These are phyloP conservation scores for Apostichopus leukothele DNA, from an alignment of 53 echinoderm and acorn worm species.

Conservation along the genomic window DNA sequence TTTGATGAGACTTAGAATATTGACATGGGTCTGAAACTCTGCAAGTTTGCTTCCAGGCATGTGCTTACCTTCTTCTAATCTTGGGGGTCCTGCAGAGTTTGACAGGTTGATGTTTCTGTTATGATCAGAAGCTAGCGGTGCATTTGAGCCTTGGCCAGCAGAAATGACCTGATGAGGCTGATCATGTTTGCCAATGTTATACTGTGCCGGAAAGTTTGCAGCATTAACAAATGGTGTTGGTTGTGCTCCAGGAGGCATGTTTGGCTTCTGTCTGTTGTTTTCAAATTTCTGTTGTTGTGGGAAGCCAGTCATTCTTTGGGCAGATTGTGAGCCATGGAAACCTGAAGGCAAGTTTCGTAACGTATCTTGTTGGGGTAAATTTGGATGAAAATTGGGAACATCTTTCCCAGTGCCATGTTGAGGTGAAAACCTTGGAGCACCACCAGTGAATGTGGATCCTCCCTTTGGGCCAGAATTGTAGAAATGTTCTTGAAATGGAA, in stretches of 20 bases:
- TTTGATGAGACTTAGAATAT: too few species aligned
- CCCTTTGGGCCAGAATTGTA: too few species aligned
- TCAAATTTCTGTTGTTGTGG: neutral
- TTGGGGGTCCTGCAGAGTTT: neutral
- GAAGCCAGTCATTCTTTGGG: neutral
- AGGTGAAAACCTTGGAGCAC: too few species aligned
- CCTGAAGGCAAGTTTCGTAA: too few species aligned
- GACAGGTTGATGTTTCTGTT: neutral
- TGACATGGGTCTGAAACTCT: too few species aligned
- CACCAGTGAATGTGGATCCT: too few species aligned
- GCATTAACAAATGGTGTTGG: slow-evolving; percentile 11
- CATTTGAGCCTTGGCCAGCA: neutral
- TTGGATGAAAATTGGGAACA: too few species aligned
- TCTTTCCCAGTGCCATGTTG: too few species aligned
- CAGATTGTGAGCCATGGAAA: neutral
- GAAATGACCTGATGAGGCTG: neutral
- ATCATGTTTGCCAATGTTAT: neutral
- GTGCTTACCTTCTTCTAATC: neutral
- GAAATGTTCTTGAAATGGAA: too few species aligned
- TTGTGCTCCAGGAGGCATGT: slow-evolving; percentile 10
- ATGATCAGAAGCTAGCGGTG: neutral
- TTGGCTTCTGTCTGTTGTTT: neutral
- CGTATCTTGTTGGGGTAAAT: too few species aligned
- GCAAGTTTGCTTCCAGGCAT: neutral
- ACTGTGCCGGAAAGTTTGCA: neutral